A percentile compares a stretch with the other conserved stretches of the same genome.
Conservation (phyloP, 2,797 vertebrate species). For the Xyrichtys novacula region DNA sequence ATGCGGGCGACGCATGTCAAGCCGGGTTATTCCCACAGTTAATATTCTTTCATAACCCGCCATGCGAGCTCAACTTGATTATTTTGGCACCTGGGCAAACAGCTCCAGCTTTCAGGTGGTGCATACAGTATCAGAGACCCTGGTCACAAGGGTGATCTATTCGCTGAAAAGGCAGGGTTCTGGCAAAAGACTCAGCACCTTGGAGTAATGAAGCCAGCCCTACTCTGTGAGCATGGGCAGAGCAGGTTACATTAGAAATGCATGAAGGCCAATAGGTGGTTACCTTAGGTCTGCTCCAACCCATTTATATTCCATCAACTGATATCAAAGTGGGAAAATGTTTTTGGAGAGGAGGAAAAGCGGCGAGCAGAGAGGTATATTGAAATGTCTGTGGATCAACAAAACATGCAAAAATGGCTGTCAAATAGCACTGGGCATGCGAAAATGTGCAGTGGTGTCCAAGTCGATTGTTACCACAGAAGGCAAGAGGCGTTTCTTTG, state of each 20-base stretch:
- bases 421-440: conserved; percentile 71
- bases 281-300: conserved; percentile 79
- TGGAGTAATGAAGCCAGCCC: conserved; percentile 82
- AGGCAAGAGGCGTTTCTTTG: conserved; percentile 80
- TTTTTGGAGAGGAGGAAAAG: conserved; percentile 79
- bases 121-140: conserved; percentile 82
- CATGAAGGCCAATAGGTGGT: conserved; percentile 86
- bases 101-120: conserved; percentile 81
- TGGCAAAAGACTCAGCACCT: conserved; percentile 85
- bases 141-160: conserved; percentile 82
- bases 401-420: conserved; percentile 79
- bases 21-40: conserved; percentile 89
- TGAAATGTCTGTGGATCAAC: conserved; percentile 77
- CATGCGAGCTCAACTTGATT: conserved; percentile 87
- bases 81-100: conserved; percentile 89
- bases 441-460: conserved; percentile 68
- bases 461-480: conserved; percentile 78
- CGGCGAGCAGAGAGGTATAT: conserved; percentile 66
- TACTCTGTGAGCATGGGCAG: conserved; percentile 76
- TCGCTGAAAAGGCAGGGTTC: conserved; percentile 81
- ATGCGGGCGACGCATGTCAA: conserved; percentile 84
- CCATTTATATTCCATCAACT: conserved; percentile 84
- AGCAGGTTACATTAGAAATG: conserved; percentile 83
- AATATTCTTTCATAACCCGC: conserved; percentile 90
- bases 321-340: conserved; percentile 83